phyloP scores from a whole-genome alignment of 2,113 vertebrate genomes.

The Canis aureus region DNA sequence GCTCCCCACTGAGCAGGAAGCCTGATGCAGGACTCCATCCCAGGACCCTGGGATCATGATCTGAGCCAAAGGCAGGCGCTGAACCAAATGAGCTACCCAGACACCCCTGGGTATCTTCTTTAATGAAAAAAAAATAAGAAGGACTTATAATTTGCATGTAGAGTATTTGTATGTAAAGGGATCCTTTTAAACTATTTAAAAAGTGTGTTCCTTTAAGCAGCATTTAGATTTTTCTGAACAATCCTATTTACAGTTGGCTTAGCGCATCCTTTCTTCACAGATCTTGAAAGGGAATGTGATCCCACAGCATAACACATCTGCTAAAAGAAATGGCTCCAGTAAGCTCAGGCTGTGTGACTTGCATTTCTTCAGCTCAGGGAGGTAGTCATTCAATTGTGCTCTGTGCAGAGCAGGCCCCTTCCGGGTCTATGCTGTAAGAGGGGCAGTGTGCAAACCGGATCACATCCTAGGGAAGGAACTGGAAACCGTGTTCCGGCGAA shows the following conservation, averaged over 20 bases:
- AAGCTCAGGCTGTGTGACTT: background rate
- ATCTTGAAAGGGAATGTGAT: background rate
- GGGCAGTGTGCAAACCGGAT: background rate
- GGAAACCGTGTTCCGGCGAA: background rate
- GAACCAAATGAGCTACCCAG: too few species aligned
- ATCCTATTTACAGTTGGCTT: background rate
- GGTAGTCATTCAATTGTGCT: background rate
- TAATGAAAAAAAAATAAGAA: background rate
- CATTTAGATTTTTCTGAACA: background rate
- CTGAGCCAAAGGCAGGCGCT: too few species aligned
- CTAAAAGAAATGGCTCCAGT: background rate
- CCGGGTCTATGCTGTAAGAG: background rate
- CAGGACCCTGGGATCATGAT: too few species aligned
- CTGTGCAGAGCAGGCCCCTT: background rate
- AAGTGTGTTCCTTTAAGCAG: background rate
- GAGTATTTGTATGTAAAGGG: background rate
- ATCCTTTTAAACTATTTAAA: background rate
- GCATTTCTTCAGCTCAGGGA: background rate
- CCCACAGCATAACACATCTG: background rate
- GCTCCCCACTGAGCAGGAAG: too few species aligned
- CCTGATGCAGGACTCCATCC: too few species aligned
- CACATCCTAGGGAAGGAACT: background rate
- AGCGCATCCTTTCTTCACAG: background rate
- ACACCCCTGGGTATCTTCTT: background rate
- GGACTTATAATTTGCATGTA: background rate